Evolutionary conservation across 2,797 vertebrate species (phyloP).

Genomic region (Acanthopagrus latus): DNA sequence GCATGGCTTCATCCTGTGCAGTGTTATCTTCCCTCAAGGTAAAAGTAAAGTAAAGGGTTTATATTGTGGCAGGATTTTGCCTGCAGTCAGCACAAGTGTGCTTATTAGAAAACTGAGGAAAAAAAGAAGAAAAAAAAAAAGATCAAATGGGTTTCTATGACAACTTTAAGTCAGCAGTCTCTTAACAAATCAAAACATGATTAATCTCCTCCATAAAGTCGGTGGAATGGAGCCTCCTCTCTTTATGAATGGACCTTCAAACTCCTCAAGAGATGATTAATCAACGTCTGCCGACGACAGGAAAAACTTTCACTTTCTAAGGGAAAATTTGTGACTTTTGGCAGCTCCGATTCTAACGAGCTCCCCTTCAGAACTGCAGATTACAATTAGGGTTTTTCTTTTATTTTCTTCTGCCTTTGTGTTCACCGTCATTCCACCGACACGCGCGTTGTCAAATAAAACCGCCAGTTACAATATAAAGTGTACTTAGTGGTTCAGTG

Average conservation of each 20-base stretch:
- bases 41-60: slow-evolving; percentile 27
- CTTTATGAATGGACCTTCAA: slow-evolving; percentile 74
- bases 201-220: slow-evolving; percentile 74
- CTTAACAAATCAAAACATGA: slow-evolving; percentile 80
- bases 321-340: slow-evolving; percentile 50
- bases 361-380: slow-evolving; percentile 39
- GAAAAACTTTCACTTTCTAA: slow-evolving; percentile 40
- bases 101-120: slow-evolving; percentile 44
- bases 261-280: slow-evolving; percentile 72
- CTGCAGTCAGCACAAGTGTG: slow-evolving; percentile 56
- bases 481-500: not conserved
- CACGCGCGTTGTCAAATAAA: slow-evolving; percentile 30
- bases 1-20: not conserved
- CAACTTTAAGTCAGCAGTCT: slow-evolving; percentile 75
- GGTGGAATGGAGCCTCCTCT: slow-evolving; percentile 49
- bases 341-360: slow-evolving; percentile 61
- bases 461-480: slow-evolving; percentile 22
- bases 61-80: slow-evolving; percentile 36
- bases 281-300: slow-evolving; percentile 60
- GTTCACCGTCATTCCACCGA: slow-evolving; percentile 31
- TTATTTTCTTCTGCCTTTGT: slow-evolving; percentile 30
- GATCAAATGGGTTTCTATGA: slow-evolving; percentile 71
- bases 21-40: slow-evolving; percentile 26
- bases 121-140: slow-evolving; percentile 34
- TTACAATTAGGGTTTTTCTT: slow-evolving; percentile 36